Conservation (phyloP, 2,113 vertebrate species). For the Bagarius yarrelli region DNA sequence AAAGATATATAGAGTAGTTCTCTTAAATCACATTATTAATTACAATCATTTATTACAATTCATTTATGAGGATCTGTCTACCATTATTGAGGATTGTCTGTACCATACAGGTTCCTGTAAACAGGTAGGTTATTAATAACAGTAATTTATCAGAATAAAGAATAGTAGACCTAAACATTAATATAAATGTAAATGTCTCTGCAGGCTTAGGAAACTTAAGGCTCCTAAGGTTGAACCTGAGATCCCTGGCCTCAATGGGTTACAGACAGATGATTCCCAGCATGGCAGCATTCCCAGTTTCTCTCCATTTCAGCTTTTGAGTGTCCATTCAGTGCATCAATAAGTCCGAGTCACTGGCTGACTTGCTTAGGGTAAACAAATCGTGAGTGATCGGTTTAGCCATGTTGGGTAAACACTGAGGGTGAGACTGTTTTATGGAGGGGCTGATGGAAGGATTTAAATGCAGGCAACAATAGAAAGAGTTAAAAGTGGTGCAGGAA, state of each 20-base stretch:
- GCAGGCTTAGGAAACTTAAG: not conserved
- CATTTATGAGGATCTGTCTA: no score
- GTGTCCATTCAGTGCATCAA: slow-evolving; percentile 29
- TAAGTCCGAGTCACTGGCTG: slow-evolving; percentile 15
- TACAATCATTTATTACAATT: no score
- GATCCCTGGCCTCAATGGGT: not conserved
- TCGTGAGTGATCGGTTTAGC: slow-evolving; percentile 2
- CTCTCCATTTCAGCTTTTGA: slow-evolving; percentile 1
- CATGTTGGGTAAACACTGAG: slow-evolving; percentile 33
- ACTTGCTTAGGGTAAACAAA: slow-evolving; percentile 27
- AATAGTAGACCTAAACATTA: not conserved
- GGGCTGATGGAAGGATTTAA: not conserved
- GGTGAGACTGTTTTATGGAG: not conserved
- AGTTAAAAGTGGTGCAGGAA: not conserved
- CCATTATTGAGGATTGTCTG: not conserved
- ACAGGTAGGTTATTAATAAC: not conserved
- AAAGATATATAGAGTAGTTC: not conserved
- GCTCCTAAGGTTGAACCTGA: not conserved
- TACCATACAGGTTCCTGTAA: not conserved
- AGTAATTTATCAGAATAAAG: not conserved
- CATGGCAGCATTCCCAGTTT: slow-evolving; percentile 24
- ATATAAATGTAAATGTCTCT: not conserved
- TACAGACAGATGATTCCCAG: not conserved
- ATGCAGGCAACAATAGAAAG: slow-evolving; percentile 20
- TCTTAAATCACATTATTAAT: no score